These are phyloP conservation scores for Zaprionus obscuricornis DNA, from an alignment of 2,888 invertebrate species.

Conservation along the genomic window DNA sequence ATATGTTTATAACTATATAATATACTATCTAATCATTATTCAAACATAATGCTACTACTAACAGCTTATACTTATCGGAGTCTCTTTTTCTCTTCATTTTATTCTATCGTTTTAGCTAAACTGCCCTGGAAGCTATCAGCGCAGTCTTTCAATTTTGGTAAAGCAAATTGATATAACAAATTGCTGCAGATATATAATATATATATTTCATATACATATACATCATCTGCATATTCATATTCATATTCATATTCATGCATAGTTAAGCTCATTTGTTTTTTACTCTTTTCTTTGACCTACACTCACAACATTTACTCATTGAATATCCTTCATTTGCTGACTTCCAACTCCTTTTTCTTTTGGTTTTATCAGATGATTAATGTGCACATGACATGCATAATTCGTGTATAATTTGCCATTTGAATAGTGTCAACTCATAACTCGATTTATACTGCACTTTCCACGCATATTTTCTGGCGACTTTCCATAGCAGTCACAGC, in stretches of 20 bases:
- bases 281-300: constrained; percentile 62
- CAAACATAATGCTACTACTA: constrained; percentile 25
- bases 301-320: constrained; percentile 5
- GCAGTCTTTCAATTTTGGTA: constrained; percentile 65
- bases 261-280: constrained; percentile 26
- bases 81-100: constrained; percentile 40
- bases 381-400: constrained; percentile 43
- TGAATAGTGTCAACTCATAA: constrained; percentile 30
- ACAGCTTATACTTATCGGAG: constrained; percentile 45
- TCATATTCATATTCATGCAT: not conserved
- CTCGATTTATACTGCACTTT: constrained; percentile 46
- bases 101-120: constrained; percentile 78
- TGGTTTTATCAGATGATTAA: constrained; percentile 32
- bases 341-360: not conserved
- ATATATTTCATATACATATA: not conserved
- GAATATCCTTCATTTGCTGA: not conserved
- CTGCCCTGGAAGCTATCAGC: constrained; percentile 66
- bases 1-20: too few species aligned
- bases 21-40: constrained; percentile 11
- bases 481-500: too few species aligned
- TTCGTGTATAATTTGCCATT: constrained; percentile 41
- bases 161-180: constrained; percentile 36
- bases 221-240: not conserved
- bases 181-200: constrained; percentile 1
- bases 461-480: constrained; percentile 31